Percentiles rank a stretch among this genome's conserved stretches.
Evolutionary conservation across 2,797 vertebrate species (phyloP).

Genomic region (Oryzias sinensis): DNA sequence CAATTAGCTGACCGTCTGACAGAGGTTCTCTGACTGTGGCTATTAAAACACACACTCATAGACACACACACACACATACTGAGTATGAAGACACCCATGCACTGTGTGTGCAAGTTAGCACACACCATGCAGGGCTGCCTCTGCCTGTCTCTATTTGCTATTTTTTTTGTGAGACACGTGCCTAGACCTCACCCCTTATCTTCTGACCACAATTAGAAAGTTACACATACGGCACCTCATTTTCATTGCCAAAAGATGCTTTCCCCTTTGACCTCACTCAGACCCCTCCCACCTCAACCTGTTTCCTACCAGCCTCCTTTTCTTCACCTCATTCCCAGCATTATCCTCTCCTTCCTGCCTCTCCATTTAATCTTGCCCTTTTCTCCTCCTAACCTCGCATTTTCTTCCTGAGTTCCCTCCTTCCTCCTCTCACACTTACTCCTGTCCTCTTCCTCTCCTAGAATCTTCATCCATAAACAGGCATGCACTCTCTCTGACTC

Average conservation of each 20-base stretch:
- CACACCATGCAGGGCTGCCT: slow-evolving; percentile 34
- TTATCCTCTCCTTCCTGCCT: slow-evolving; percentile 12
- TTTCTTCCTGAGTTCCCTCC: slow-evolving; percentile 2
- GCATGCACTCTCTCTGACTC: slow-evolving; percentile 25
- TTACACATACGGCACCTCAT: slow-evolving; percentile 44
- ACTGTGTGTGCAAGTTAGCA: not conserved
- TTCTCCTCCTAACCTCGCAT: slow-evolving; percentile 11
- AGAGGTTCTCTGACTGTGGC: slow-evolving; percentile 76
- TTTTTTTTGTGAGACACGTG: slow-evolving; percentile 56
- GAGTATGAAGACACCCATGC: slow-evolving; percentile 24
- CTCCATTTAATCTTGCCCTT: slow-evolving; percentile 36
- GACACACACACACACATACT: slow-evolving; percentile 22
- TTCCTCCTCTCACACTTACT: slow-evolving; percentile 11
- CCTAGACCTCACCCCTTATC: slow-evolving; percentile 67
- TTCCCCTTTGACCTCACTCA: slow-evolving; percentile 60
- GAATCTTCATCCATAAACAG: slow-evolving; percentile 28
- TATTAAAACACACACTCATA: slow-evolving; percentile 77
- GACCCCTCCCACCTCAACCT: slow-evolving; percentile 42
- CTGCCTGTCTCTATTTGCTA: slow-evolving; percentile 64
- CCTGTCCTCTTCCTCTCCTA: slow-evolving; percentile 8
- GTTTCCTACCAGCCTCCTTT: slow-evolving; percentile 36
- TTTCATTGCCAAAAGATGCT: slow-evolving; percentile 49
- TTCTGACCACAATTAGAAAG: slow-evolving; percentile 61
- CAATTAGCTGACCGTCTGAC: slow-evolving; percentile 84
- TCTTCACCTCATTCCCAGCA: slow-evolving; percentile 23